Base-by-base conservation (phyloP, 64 coral and sea anemone species). In the Montipora efflorescens region DNA sequence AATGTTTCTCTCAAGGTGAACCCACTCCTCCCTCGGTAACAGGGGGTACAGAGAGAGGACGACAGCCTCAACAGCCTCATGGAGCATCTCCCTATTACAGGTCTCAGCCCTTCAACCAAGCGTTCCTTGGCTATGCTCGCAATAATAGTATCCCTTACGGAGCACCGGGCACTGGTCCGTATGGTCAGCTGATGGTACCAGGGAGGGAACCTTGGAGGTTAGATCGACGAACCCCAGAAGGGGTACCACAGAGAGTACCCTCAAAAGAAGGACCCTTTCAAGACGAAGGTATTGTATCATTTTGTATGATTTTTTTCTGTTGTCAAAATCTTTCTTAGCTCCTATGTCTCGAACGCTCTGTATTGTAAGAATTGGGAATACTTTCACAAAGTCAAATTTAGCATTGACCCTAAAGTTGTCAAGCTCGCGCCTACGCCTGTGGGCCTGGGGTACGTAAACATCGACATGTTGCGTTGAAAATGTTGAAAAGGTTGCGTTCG, bases 1-100 rank as follows among this genome's bases (percentile, higher is more conserved):
- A 12, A 67, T 4, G 52, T 61, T 75, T 43, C 36, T 25, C 1
- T 66, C 46, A 12, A 96, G 95, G 91, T 71, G 92, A 97, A 78
- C 92, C 93, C 19, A 97, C 95, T 48, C 95, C 95, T 48, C 81
- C 96, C 8, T 94, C 93, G 28, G 55, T 92, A 16, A 97, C 78
- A 47, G 70, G 77, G 49, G 90, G 74, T 48, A 97, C 61, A 49
- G 81, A 91, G 25, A 97, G 57, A 47, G 36, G 53, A 50, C 78
- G 81, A 59, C 84, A 90, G 71, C 77, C 88, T 15, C 96, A 92
- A 88, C 89, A 10, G 19, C 88, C 46, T 0, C 82, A 86, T 50
- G 82, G 82, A 50, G 92, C 45, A 2, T 46, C 77, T 10, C 74
- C 84, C 9, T 71, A 73, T 44, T 88, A 85, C 75, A 79, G 92